These are phyloP conservation scores for Elachura formosa DNA, from an alignment of 2,113 vertebrate species.

Conservation along the genomic window DNA sequence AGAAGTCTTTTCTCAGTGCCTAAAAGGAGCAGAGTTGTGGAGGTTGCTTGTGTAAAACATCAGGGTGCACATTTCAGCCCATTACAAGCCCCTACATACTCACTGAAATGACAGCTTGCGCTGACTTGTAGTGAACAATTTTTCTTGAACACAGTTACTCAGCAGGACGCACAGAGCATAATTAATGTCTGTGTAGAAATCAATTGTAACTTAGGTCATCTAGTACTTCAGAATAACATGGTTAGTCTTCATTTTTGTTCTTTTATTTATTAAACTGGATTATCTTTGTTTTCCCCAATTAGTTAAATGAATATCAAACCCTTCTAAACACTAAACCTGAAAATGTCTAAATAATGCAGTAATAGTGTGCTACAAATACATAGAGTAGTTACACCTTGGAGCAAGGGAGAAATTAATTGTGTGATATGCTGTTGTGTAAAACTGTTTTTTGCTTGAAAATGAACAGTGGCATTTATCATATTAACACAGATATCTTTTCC, in stretches of 20 bases:
- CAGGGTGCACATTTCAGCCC: background rate
- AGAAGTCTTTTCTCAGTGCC: background rate
- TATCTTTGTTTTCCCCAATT: slow-evolving; percentile 6
- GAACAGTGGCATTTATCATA: background rate
- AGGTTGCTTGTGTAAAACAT: background rate
- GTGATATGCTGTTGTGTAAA: background rate
- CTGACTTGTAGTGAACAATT: background rate
- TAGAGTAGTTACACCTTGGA: background rate
- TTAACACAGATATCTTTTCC: background rate
- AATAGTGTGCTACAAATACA: background rate
- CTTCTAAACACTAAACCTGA: background rate
- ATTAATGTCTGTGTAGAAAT: slow-evolving; percentile 20
- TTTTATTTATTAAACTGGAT: background rate
- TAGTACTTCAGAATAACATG: background rate
- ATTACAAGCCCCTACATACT: background rate
- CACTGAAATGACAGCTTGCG: background rate
- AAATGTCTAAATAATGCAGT: background rate
- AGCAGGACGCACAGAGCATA: background rate
- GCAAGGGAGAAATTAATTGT: background rate
- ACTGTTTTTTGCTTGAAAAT: background rate
- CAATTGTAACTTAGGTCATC: slow-evolving; percentile 6
- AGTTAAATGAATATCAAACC: slow-evolving; percentile 20
- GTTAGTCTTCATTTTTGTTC: background rate
- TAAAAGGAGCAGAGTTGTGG: background rate
- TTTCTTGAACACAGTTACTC: background rate